Percentiles rank a stretch among this genome's conserved stretches.
Evolutionary conservation across 2,113 vertebrate species (phyloP).

Genomic region (Aspiorhynchus laticeps): DNA sequence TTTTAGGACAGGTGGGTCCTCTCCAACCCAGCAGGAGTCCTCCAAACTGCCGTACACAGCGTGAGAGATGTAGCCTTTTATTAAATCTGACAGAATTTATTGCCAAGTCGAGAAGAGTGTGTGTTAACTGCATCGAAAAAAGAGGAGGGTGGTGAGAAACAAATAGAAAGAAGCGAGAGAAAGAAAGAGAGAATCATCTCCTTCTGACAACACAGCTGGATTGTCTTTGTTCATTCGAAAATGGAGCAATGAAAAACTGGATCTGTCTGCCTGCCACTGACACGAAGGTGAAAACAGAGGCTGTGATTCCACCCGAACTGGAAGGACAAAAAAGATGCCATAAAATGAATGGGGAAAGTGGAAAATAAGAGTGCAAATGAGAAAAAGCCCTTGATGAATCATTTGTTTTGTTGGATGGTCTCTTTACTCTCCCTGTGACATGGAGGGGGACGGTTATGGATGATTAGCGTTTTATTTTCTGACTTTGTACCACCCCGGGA

Average conservation of each 20-base stretch:
- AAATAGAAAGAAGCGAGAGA: constrained; percentile 33
- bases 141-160: constrained; percentile 17
- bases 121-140: constrained; percentile 53
- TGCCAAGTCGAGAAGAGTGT: constrained; percentile 53
- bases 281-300: constrained; percentile 35
- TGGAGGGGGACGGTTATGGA: constrained; percentile 26
- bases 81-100: constrained; percentile 74
- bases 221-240: constrained; percentile 58
- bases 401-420: constrained; percentile 51
- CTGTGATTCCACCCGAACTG: constrained; percentile 46
- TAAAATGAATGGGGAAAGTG: constrained; percentile 18
- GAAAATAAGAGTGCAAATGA: constrained; percentile 23
- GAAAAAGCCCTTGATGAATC: constrained; percentile 52
- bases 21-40: constrained; percentile 32
- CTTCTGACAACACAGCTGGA: constrained; percentile 71
- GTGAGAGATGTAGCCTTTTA: constrained; percentile 72
- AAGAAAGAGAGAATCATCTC: constrained; percentile 55
- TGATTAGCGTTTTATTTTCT: constrained; percentile 51
- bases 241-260: constrained; percentile 38
- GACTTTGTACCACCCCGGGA: constrained; percentile 30
- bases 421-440: constrained; percentile 26
- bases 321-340: constrained; percentile 47
- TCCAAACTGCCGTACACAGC: constrained; percentile 48
- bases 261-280: constrained; percentile 39
- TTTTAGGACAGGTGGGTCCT: constrained; percentile 20